phyloP scores from a whole-genome alignment of 1,140 invertebrate species.

The Leptinotarsa lineolata region DNA sequence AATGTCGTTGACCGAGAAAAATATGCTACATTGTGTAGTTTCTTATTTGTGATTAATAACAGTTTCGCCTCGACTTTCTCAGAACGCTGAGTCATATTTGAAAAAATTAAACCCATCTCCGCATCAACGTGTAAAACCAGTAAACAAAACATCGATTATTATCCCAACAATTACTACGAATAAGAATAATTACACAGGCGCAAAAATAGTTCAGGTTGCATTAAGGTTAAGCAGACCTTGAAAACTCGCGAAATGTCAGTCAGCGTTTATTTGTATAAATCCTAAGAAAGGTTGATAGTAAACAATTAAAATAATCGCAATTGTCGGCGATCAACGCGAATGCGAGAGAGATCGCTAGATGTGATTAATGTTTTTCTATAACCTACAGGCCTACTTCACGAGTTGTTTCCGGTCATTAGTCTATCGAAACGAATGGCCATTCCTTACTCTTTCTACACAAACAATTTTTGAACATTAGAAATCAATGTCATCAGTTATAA shows the following conservation, averaged over 20 bases:
- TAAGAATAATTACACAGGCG: neutral
- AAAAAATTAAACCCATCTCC: no score
- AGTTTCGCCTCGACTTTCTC: no score
- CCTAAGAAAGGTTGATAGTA: neutral
- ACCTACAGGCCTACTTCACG: no score
- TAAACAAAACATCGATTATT: neutral
- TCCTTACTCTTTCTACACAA: no score
- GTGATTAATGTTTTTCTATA: no score
- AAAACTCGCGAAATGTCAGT: slow-evolving; percentile 15
- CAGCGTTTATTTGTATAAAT: slow-evolving; percentile 4
- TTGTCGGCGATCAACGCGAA: neutral
- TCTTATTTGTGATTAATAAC: no score
- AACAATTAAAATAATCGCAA: neutral
- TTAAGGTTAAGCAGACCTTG: slow-evolving; percentile 15
- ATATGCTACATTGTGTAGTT: neutral
- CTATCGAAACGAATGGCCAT: no score
- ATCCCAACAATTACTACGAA: slow-evolving; percentile 3
- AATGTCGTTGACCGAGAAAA: no score
- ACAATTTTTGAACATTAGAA: no score
- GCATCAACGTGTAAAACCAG: neutral
- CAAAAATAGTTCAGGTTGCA: slow-evolving; percentile 14
- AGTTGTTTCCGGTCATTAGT: neutral
- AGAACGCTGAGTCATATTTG: no score
- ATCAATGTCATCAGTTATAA: no score
- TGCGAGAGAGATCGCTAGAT: no score